Evolutionary conservation across 2,797 vertebrate genomes (phyloP).

Genomic region (Pangasius djambal): DNA sequence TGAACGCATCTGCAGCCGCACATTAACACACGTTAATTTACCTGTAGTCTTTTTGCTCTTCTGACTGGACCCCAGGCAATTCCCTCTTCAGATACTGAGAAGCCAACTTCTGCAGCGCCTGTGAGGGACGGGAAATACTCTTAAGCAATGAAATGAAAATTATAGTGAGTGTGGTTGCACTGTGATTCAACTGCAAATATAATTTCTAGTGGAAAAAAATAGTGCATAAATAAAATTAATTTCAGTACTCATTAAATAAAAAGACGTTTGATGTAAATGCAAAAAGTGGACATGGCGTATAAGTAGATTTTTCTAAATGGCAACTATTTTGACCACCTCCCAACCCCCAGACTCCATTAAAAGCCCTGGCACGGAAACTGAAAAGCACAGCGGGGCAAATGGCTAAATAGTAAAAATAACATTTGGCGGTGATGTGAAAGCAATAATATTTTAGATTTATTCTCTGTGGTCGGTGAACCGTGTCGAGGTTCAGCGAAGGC

Average conservation of each 20-base stretch:
- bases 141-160: background rate
- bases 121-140: conserved; percentile 11
- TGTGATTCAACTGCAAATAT: background rate
- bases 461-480: background rate
- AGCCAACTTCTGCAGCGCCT: conserved; percentile 96
- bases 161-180: background rate
- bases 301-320: background rate
- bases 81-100: conserved; percentile 96
- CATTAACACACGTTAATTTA: conserved; percentile 58
- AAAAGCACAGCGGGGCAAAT: conserved; percentile 55
- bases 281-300: background rate
- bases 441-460: conserved; percentile 29
- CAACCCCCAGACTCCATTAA: background rate
- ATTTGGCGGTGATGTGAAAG: background rate
- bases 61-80: conserved; percentile 84
- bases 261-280: background rate
- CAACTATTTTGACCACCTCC: background rate
- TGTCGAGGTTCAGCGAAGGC: background rate
- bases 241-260: background rate
- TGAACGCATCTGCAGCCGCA: background rate
- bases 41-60: conserved; percentile 87
- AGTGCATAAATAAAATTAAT: background rate
- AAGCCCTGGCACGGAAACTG: background rate
- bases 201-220: background rate
- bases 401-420: conserved; percentile 18